Base-by-base conservation (phyloP, 2,888 invertebrate species). In the Pecten maximus region DNA sequence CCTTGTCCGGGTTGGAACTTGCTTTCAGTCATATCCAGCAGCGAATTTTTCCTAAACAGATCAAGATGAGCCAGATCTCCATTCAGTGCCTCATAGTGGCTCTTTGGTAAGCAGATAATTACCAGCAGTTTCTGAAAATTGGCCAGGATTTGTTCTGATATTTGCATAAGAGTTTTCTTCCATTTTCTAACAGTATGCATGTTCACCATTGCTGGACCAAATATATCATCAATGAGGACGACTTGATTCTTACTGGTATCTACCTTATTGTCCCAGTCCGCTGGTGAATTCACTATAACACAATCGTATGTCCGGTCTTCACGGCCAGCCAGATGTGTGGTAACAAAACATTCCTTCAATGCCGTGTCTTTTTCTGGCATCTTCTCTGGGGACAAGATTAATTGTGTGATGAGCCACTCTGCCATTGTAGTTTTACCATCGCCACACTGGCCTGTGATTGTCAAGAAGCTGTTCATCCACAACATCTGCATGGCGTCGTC, bases 181-280 rank as follows among this genome's bases (percentile, higher is more conserved):
- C 94, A 94, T 35, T 39, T n/a, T 89, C 93, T 93, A 4, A 93
- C 87, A 40, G 87, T 91, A 23, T 90, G 40, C 89, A 91, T 87
- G 23, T 93, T 91, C 8, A 91, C 90, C 15, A 89, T 87, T 23
- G 92, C 92, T 88, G 90, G 88, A 23, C 94, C 94, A 92, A 94
- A 94, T 48, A 94, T 93, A 50, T 94, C 93, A 89, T 94, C 94
- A 28, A 94, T 90, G 8, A 94, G 89, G 44, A 94, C 90, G n/a
- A 93, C 91, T 89, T 93, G 93, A 23, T 91, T 88, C 44, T 90
- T 89, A n/a, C 88, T 89, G 0, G 91, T 86, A 28, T 94, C 89
- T 2, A 93, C 93, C 40, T 91, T 92, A 35, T 54, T 74, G 44
- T 89, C 90, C 91, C 92, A 94, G 40, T 94, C 94, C 19, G 92